Evolutionary conservation across 2,797 vertebrate species (phyloP).

Genomic region (Adelosebastes latens): DNA sequence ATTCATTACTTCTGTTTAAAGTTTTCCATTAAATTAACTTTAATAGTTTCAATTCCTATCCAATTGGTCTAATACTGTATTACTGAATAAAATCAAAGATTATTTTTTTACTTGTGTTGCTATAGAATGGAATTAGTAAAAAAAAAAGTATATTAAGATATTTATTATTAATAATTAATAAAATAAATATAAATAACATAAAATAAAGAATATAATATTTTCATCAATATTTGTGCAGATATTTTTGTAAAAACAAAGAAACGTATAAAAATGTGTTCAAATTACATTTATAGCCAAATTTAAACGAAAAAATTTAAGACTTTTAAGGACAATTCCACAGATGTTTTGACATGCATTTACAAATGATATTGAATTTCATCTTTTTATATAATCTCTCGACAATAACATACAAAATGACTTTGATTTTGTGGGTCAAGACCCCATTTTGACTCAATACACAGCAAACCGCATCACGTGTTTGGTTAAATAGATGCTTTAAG

Average conservation of each 20-base stretch:
- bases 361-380: not conserved
- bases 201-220: not conserved
- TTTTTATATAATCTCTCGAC: not conserved
- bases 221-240: not conserved
- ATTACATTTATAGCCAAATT: not conserved
- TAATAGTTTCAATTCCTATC: not conserved
- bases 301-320: not conserved
- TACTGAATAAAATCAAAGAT: not conserved
- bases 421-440: not conserved
- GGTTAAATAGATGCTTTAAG: not conserved
- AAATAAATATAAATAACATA: too few species aligned
- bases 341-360: not conserved
- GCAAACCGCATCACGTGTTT: not conserved
- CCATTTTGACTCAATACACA: not conserved
- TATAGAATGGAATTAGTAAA: not conserved
- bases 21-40: not conserved
- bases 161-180: too few species aligned
- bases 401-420: not conserved
- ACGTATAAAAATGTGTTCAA: not conserved
- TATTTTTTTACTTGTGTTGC: not conserved
- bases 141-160: not conserved
- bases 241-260: not conserved
- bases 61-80: not conserved
- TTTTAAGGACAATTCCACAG: not conserved
- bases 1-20: slow-evolving; percentile 9